Percentiles rank a stretch among this genome's conserved stretches.
Evolutionary conservation across 2,888 invertebrate genomes (phyloP).

Genomic region (Harmothoe impar): DNA sequence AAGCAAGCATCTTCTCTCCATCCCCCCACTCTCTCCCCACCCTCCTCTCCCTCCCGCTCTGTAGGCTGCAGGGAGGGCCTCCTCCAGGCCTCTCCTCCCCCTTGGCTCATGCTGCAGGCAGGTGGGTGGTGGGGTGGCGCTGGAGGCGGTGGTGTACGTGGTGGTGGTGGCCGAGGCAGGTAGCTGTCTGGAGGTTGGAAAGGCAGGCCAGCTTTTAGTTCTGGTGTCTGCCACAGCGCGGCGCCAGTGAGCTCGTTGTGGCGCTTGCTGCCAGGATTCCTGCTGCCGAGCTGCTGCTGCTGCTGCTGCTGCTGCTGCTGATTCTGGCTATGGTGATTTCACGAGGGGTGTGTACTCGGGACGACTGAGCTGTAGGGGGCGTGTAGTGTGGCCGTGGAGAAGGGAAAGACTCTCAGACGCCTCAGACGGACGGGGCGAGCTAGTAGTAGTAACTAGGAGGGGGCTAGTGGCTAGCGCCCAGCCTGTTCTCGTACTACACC

Average conservation of each 20-base stretch:
- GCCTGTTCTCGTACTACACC: not conserved
- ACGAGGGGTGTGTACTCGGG: too few species aligned
- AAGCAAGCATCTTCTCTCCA: not conserved
- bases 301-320: slow-evolving; percentile 15
- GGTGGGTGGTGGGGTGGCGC: too few species aligned
- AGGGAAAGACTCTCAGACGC: not conserved
- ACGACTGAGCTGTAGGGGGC: too few species aligned
- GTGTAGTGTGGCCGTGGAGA: too few species aligned
- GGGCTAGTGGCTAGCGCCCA: not conserved
- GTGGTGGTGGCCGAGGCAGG: not conserved
- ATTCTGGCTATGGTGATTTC: not conserved
- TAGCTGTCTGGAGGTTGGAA: not conserved
- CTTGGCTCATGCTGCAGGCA: not conserved
- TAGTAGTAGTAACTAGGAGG: not conserved
- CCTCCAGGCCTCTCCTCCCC: not conserved
- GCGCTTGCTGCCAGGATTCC: not conserved
- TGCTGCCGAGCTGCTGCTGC: not conserved
- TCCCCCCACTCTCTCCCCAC: not conserved
- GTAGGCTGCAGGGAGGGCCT: not conserved
- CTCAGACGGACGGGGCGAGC: not conserved
- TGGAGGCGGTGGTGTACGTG: not conserved
- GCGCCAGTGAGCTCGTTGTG: not conserved
- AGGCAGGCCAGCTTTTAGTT: slow-evolving; percentile 13
- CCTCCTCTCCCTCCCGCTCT: not conserved
- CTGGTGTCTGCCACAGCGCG: slow-evolving; percentile 44